Evolutionary conservation across 1,140 invertebrate species (phyloP), one percentile per base, ranked within the genome.

Genomic region (Paraescarpia echinospica): DNA sequence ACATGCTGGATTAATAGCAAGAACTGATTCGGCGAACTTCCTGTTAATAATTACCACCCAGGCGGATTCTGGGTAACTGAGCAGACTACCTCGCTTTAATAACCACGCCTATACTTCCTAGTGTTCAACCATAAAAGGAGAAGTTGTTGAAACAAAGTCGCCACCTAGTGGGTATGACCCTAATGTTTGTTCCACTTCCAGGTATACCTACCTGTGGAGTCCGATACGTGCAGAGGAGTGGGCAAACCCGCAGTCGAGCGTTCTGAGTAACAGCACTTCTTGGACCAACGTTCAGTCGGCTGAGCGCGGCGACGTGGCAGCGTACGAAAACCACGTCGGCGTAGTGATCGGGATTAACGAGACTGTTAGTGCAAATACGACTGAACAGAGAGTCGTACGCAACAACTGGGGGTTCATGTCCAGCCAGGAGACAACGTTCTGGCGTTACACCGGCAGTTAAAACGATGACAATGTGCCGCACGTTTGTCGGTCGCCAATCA

Each of bases 171-270:
- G 12, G 41, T 41, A n/a, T n/a, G n/a, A n/a, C 41, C 41, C 12
- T 4, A 41, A 41, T 41, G 41, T 41, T 41, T 41, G 59, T 77
- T 27, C 59, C 59, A 18, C 22, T 77, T 0, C 59, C 59, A 77
- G 59, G 27, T 77, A 77, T 18, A 31, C 27, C 8, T 77, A 77
- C 4, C 8, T 27, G 90, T 90, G 90, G 90, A 90, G 90, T 41
- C 90, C 90, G 18, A 90, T 90, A n/a, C 4, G 90, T 22, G 90
- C 90, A 12, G 90, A 41, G 8, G 90, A 90, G 90, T 90, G 90
- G 90, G 90, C 34, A 22, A 33, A 90, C 90, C 90, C 90, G 22
- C 9, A 41, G 34, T 90, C 90, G 27, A 90, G 0, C 90, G 34
- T 22, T 41, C n/a, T 90, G 90, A 33, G 18, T 12, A 90, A 33